Percentiles rank a stretch among this genome's conserved stretches.
Conservation (phyloP, 2,888 invertebrate species). For the Drosophila pseudotalamancana region DNA sequence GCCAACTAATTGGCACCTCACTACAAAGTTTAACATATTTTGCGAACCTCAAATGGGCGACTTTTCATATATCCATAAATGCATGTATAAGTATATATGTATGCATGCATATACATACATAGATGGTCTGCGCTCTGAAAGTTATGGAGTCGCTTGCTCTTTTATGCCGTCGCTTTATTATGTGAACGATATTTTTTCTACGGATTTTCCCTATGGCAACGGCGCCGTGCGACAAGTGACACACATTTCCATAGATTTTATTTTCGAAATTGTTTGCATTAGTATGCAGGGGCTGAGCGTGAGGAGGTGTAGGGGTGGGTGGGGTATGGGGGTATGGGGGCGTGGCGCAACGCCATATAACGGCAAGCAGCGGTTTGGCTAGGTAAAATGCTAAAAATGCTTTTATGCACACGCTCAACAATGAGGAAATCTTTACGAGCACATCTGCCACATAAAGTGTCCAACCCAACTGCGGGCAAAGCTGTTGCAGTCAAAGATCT, state of each 20-base stretch:
- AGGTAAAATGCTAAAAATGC: conserved; percentile 66
- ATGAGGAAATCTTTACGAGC: conserved; percentile 79
- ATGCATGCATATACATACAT: background rate
- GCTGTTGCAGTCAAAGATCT: conserved; percentile 57
- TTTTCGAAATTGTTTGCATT: conserved; percentile 57
- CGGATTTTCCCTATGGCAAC: conserved; percentile 28
- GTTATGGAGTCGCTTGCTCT: conserved; percentile 28
- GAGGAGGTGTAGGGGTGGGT: too few species aligned
- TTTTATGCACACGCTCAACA: conserved; percentile 77
- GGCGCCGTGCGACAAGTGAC: conserved; percentile 55
- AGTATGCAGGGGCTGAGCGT: background rate
- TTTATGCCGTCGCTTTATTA: conserved; percentile 38
- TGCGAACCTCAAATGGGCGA: background rate
- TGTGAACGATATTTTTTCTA: conserved; percentile 21
- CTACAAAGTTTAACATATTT: background rate
- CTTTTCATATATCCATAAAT: too few species aligned
- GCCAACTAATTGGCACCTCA: conserved; percentile 18
- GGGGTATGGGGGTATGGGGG: too few species aligned
- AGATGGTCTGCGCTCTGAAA: background rate
- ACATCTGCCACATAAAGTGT: conserved; percentile 77
- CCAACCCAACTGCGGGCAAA: conserved; percentile 53
- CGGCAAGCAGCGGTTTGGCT: conserved; percentile 24
- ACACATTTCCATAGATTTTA: conserved; percentile 67
- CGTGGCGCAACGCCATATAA: conserved; percentile 6
- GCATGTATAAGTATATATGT: too few species aligned